A percentile compares a stretch with the other conserved stretches of the same genome.
Evolutionary conservation across 2,113 vertebrate species (phyloP).

Genomic region (Grus americana): DNA sequence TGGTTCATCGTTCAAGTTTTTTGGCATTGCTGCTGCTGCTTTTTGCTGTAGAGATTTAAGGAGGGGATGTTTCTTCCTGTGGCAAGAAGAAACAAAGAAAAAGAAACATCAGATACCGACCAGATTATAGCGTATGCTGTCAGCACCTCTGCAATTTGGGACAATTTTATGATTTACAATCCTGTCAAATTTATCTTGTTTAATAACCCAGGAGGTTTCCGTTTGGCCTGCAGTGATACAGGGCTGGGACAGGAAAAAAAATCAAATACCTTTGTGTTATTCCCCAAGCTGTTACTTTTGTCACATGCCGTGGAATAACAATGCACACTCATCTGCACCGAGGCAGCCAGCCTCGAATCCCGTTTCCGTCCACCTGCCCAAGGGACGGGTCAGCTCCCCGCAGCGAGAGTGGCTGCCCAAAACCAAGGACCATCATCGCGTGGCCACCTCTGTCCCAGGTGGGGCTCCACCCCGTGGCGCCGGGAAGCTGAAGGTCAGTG

Average conservation of each 20-base stretch:
- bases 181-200: neutral
- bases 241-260: neutral
- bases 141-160: neutral
- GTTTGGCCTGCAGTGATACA: neutral
- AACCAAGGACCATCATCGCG: neutral
- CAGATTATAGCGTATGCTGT: neutral
- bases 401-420: neutral
- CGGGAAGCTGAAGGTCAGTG: neutral
- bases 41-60: neutral
- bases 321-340: accelerated
- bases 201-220: neutral
- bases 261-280: neutral
- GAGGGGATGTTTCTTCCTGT: neutral
- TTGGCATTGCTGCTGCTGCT: neutral
- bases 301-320: neutral
- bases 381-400: accelerated
- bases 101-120: neutral
- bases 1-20: neutral
- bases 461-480: accelerated
- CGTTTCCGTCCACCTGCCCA: neutral
- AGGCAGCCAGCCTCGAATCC: neutral
- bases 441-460: neutral
- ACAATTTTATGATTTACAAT: neutral
- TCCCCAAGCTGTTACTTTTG: neutral
- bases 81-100: neutral